These are phyloP conservation scores for Zele albiditarsus DNA, from an alignment of 2,888 invertebrate species.

Conservation along the genomic window DNA sequence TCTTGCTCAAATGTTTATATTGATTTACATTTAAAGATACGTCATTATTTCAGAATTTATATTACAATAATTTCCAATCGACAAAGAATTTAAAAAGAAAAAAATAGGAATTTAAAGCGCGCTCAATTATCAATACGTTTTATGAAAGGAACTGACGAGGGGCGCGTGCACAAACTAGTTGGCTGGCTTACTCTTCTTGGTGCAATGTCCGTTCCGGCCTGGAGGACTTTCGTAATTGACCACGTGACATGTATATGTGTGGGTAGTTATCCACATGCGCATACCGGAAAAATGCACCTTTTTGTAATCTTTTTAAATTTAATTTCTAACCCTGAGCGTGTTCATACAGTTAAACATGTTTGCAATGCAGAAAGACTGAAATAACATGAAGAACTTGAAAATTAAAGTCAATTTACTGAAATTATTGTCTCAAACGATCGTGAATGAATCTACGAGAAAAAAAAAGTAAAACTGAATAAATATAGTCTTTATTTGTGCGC, in stretches of 20 bases:
- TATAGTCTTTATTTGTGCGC: neutral
- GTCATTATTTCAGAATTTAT: no score
- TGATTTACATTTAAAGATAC: no score
- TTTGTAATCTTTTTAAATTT: constrained; percentile 5
- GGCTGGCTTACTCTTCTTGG: constrained; percentile 49
- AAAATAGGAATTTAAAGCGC: neutral
- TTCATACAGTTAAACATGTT: neutral
- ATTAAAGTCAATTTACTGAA: neutral
- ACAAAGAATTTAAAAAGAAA: neutral
- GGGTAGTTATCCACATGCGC: constrained; percentile 27
- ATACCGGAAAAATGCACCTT: constrained; percentile 6
- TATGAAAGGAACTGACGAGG: neutral
- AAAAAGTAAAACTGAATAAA: neutral
- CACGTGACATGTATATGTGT: constrained; percentile 35
- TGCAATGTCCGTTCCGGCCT: constrained; percentile 71
- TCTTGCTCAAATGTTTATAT: no score
- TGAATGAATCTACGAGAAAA: no score
- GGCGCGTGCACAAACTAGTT: neutral
- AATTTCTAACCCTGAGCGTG: neutral
- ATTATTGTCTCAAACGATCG: no score
- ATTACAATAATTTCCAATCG: neutral
- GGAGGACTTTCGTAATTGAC: constrained; percentile 62
- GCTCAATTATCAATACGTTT: neutral
- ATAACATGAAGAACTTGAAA: neutral
- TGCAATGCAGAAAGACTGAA: neutral